These are phyloP conservation scores for Euborellia annulipes DNA, from an alignment of 1,140 invertebrate genomes.

Conservation along the genomic window DNA sequence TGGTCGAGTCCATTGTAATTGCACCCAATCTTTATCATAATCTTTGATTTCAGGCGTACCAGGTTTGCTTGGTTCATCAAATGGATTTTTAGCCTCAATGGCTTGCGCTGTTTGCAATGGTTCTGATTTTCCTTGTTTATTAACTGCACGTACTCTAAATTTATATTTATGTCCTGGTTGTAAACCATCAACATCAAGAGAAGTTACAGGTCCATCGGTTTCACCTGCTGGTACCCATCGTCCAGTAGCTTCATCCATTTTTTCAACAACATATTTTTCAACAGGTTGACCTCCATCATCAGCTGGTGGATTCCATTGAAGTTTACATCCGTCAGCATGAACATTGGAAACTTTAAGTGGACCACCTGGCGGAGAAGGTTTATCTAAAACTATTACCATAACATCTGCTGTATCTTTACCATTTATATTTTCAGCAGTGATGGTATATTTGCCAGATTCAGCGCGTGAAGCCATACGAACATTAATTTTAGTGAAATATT, in stretches of 20 bases:
- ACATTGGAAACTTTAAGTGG: slow-evolving; percentile 77
- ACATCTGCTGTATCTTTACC: slow-evolving; percentile 85
- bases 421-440: slow-evolving; percentile 84
- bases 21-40: slow-evolving; percentile 86
- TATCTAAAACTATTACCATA: slow-evolving; percentile 76
- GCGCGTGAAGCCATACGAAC: slow-evolving; percentile 69
- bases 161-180: slow-evolving; percentile 88
- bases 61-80: slow-evolving; percentile 73
- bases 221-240: slow-evolving; percentile 86
- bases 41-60: slow-evolving; percentile 77
- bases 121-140: slow-evolving; percentile 90
- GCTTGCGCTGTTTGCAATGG: slow-evolving; percentile 73
- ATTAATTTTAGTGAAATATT: slow-evolving; percentile 81
- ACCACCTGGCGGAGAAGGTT: slow-evolving; percentile 76
- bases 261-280: slow-evolving; percentile 84
- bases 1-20: slow-evolving; percentile 84
- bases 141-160: slow-evolving; percentile 87
- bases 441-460: slow-evolving; percentile 81
- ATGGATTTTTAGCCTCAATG: slow-evolving; percentile 97
- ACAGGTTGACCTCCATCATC: slow-evolving; percentile 83
- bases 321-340: slow-evolving; percentile 65
- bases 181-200: slow-evolving; percentile 56
- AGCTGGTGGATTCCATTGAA: slow-evolving; percentile 78
- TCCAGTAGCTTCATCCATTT: slow-evolving; percentile 78
- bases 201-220: slow-evolving; percentile 62